A percentile compares a stretch with the other conserved stretches of the same genome.
These are phyloP conservation scores for Leptopilina clavipes DNA, from an alignment of 1,140 invertebrate genomes.

Conservation along the genomic window DNA sequence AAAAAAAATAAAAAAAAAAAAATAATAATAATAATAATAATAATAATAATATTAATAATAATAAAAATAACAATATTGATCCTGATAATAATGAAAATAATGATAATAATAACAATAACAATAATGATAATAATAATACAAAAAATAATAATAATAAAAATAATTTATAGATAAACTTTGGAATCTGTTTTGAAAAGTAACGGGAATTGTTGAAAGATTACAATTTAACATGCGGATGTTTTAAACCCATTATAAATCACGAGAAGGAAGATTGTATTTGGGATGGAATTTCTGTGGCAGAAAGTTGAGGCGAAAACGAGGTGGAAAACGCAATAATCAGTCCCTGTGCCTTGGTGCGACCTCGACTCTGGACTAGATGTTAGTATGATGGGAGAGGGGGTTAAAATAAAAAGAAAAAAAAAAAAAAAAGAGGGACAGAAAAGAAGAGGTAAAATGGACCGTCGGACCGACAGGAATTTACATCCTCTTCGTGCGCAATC, in stretches of 20 bases:
- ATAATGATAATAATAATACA: no score
- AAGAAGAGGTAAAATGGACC: constrained; percentile 70
- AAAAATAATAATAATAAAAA: not conserved
- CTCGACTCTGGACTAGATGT: constrained; percentile 35
- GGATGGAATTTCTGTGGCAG: constrained; percentile 24
- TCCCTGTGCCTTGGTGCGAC: constrained; percentile 37
- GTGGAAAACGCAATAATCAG: constrained; percentile 47
- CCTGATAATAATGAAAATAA: not conserved
- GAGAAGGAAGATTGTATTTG: constrained; percentile 18
- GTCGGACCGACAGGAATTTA: constrained; percentile 72
- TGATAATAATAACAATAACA: no score
- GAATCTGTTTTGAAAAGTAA: not conserved
- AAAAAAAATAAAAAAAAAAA: no score
- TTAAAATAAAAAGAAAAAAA: no score
- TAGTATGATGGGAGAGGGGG: not conserved
- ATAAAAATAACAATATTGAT: no score
- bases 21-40: no score
- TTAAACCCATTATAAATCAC: constrained; percentile 28
- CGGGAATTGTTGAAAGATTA: not conserved
- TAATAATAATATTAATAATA: no score
- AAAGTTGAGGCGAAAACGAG: constrained; percentile 32
- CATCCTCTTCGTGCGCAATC: constrained; percentile 71
- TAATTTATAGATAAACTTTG: not conserved
- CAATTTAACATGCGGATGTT: constrained; percentile 8
- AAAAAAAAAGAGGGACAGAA: constrained; percentile 45